phyloP scores from a whole-genome alignment of 1,140 invertebrate genomes.

The Panagrolaimus sp. region DNA sequence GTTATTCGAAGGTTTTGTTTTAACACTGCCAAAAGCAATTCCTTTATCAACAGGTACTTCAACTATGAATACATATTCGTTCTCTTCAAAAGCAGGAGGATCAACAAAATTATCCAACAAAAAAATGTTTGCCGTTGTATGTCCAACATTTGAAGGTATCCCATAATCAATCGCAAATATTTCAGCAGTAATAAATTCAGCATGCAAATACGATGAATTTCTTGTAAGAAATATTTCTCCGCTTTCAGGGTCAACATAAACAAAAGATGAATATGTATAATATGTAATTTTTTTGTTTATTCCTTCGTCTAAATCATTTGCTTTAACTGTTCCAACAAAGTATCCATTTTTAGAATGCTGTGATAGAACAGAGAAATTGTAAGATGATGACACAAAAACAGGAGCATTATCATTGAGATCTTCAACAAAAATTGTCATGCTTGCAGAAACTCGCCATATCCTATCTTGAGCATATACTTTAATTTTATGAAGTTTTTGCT shows the following conservation, averaged over 20 bases:
- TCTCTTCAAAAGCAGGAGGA: background rate
- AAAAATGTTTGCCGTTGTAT: background rate
- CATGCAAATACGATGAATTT: background rate
- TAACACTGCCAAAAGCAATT: background rate
- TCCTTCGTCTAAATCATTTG: background rate
- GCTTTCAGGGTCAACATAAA: background rate
- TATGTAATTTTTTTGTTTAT: background rate
- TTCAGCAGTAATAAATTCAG: background rate
- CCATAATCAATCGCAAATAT: background rate
- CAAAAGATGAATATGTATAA: background rate
- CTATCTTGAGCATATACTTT: conserved; percentile 6
- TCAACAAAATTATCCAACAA: background rate
- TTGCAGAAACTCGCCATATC: conserved; percentile 7
- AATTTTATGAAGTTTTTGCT: conserved; percentile 1
- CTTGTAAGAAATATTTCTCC: background rate
- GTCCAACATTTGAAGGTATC: background rate
- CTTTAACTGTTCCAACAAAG: background rate
- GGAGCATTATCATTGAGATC: conserved; percentile 9
- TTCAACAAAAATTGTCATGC: background rate
- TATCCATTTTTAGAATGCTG: background rate
- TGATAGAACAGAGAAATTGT: conserved; percentile 9
- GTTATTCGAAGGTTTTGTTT: too few species aligned
- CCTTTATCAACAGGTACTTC: background rate
- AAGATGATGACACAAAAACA: background rate
- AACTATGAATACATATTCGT: background rate